A percentile compares a stretch with the other conserved stretches of the same genome.
Evolutionary conservation across 1,140 invertebrate genomes (phyloP).

Genomic region (Heterodera schachtii): DNA sequence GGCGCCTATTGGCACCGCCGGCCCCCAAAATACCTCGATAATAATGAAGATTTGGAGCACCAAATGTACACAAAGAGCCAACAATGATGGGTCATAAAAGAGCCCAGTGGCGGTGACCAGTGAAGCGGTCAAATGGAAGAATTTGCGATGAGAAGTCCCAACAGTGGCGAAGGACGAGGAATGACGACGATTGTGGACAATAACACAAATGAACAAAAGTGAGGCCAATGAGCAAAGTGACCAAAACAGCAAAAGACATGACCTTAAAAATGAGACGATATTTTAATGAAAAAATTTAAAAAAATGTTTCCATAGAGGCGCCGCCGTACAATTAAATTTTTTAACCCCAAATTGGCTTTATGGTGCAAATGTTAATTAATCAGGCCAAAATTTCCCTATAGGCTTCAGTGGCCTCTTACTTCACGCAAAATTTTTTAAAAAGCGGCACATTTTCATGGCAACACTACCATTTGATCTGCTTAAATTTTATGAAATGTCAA

Average conservation of each 20-base stretch:
- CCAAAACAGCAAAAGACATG: slow-evolving; percentile 58
- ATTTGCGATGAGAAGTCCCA: slow-evolving; percentile 53
- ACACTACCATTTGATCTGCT: background rate
- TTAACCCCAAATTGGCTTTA: no score
- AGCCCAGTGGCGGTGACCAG: slow-evolving; percentile 50
- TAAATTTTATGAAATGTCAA: background rate
- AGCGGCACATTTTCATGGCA: no score
- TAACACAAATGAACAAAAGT: slow-evolving; percentile 42
- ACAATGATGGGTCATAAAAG: slow-evolving; percentile 49
- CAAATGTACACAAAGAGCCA: slow-evolving; percentile 42
- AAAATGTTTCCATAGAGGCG: no score
- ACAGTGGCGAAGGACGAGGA: slow-evolving; percentile 1
- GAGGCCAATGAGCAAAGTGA: slow-evolving; percentile 45
- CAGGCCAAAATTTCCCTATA: no score
- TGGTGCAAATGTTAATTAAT: no score
- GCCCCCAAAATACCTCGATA: slow-evolving; percentile 53
- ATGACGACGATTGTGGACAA: slow-evolving; percentile 1
- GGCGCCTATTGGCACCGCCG: no score
- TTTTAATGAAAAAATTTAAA: background rate
- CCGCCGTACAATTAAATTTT: no score
- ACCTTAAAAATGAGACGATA: slow-evolving; percentile 38
- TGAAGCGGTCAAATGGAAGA: slow-evolving; percentile 58
- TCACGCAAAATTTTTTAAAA: no score
- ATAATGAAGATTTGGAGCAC: slow-evolving; percentile 54
- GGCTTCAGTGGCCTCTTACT: no score